A percentile compares a stretch with the other conserved stretches of the same genome.
Conservation (phyloP, 2,888 invertebrate genomes). For the Strigamia transsilvanica region DNA sequence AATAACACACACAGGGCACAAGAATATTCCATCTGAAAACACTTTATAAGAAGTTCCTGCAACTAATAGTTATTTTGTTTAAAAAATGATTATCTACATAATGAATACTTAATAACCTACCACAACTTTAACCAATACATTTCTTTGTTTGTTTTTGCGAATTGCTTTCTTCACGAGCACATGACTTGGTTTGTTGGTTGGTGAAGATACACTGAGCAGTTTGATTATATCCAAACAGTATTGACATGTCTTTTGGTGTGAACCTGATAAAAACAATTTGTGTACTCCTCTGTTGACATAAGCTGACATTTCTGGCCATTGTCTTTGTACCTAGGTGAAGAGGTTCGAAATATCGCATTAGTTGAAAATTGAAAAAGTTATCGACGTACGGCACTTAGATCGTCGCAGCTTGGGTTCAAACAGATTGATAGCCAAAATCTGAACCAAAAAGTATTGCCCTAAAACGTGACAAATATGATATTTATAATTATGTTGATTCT, state of each 20-base stretch:
- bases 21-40: constrained; percentile 14
- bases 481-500: not conserved
- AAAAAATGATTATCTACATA: not conserved
- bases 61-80: not conserved
- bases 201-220: constrained; percentile 11
- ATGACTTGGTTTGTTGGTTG: not conserved
- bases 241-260: constrained; percentile 11
- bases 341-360: not conserved
- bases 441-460: constrained; percentile 17
- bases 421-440: constrained; percentile 28
- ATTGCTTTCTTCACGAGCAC: not conserved
- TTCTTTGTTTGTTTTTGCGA: not conserved
- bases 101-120: not conserved
- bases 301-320: constrained; percentile 13
- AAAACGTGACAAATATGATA: not conserved
- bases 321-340: not conserved
- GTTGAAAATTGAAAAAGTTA: not conserved
- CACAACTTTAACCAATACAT: not conserved
- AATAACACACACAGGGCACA: not conserved
- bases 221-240: constrained; percentile 25
- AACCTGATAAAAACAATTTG: constrained; percentile 26
- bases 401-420: not conserved
- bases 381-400: not conserved
- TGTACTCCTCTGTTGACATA: constrained; percentile 14
- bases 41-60: constrained; percentile 34